These are phyloP conservation scores for Phania funesta DNA, from an alignment of 2,888 invertebrate species.

Conservation along the genomic window DNA sequence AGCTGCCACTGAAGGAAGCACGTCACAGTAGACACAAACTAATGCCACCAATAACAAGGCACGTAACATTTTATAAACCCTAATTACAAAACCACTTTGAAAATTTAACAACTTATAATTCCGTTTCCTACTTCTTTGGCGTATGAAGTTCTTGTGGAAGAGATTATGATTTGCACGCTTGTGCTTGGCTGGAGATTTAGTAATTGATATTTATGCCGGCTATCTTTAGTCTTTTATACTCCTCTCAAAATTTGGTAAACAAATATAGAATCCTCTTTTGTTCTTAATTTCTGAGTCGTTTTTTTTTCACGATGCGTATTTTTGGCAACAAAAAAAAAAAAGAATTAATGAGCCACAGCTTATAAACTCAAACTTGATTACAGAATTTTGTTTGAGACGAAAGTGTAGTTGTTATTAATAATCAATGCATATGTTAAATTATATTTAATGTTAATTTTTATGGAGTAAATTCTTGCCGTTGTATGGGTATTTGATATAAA, in stretches of 20 bases:
- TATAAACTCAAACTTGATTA: too few relatives aligned
- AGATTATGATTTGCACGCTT: conserved; percentile 61
- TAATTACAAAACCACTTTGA: conserved; percentile 30
- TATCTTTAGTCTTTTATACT: conserved; percentile 72
- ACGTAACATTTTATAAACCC: conserved; percentile 66
- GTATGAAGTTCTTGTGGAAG: conserved; percentile 27
- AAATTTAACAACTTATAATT: conserved; percentile 30
- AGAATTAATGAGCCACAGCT: too few relatives aligned
- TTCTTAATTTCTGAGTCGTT: conserved; percentile 2
- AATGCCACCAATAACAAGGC: conserved; percentile 49
- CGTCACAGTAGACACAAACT: conserved; percentile 61
- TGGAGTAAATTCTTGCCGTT: too few relatives aligned
- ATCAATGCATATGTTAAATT: too few relatives aligned
- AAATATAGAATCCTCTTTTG: conserved; percentile 35
- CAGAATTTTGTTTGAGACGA: too few relatives aligned
- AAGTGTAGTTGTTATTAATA: too few relatives aligned
- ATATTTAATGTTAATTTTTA: too few relatives aligned
- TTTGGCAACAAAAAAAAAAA: conserved; percentile 3
- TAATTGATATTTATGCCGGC: conserved; percentile 71
- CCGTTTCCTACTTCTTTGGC: background rate
- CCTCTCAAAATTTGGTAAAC: conserved; percentile 5
- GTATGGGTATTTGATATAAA: too few relatives aligned
- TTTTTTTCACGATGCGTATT: conserved; percentile 28
- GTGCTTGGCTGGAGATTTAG: conserved; percentile 61
- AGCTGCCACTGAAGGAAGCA: background rate